A percentile compares a stretch with the other conserved stretches of the same genome.
These are phyloP conservation scores for Montipora foliosa DNA, from an alignment of 64 coral and sea anemone genomes.

Conservation along the genomic window DNA sequence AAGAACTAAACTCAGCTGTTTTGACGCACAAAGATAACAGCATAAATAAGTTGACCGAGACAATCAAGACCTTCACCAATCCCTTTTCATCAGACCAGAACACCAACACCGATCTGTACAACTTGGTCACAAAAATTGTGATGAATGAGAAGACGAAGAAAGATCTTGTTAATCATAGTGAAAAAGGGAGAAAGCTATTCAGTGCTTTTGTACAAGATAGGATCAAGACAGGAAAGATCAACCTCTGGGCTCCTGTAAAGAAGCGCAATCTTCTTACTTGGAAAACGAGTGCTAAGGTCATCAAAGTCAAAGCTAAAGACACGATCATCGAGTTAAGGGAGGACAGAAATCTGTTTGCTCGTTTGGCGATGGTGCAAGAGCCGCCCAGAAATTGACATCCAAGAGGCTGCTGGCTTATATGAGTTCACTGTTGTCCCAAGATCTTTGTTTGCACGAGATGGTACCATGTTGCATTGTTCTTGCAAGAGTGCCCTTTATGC, in stretches of 20 bases:
- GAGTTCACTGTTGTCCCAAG: conserved; percentile 75
- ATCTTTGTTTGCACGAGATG: conserved; percentile 73
- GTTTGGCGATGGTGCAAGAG: conserved; percentile 7
- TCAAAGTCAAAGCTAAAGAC: conserved; percentile 47
- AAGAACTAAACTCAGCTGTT: conserved; percentile 5
- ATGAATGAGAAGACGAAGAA: background rate
- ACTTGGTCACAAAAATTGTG: conserved; percentile 27
- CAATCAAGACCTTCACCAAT: conserved; percentile 50
- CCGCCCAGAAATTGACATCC: no score
- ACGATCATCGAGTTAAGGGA: conserved; percentile 41
- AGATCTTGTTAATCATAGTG: conserved; percentile 1
- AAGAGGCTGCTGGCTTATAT: conserved; percentile 10
- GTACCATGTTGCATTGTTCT: conserved; percentile 71
- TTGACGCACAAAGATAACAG: conserved; percentile 20
- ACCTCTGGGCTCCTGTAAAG: conserved; percentile 39
- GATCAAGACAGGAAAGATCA: conserved; percentile 17
- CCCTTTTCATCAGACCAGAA: conserved; percentile 32
- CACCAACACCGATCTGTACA: conserved; percentile 21
- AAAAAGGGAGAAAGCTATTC: background rate
- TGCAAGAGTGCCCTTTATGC: conserved; percentile 62
- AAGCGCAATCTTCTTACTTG: conserved; percentile 46
- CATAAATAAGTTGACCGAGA: conserved; percentile 18
- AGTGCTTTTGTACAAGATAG: background rate
- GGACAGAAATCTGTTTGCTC: conserved; percentile 40
- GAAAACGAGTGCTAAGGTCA: conserved; percentile 47